Evolutionary conservation across 2,797 vertebrate species (phyloP), one percentile per base, ranked within the genome.

Genomic region (Intellagama lesueurii): DNA sequence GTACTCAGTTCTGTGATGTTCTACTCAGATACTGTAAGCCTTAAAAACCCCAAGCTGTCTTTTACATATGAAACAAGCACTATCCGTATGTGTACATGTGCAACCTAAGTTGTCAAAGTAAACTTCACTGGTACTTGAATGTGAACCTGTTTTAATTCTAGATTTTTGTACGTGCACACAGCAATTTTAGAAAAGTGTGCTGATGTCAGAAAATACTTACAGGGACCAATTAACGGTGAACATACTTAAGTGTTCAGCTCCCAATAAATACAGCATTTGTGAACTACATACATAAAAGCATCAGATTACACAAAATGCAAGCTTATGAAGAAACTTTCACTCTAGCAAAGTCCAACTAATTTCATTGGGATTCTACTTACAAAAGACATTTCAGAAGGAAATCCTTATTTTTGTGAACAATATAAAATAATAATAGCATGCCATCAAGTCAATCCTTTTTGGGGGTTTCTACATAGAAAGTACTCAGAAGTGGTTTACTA

Each of bases 41-140:
- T 88, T 86, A 88, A 81, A 87, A 81, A 92, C 89, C 24, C 60
- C 35, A 81, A 78, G 8, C 49, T 87, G 76, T 83, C 68, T 75
- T 32, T 40, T 90, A 88, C 79, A 75, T 73, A 91, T 28, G 76
- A 75, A 6, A 49, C 6, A 85, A 2, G 16, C 17, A 83, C 49
- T 83, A 86, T 40, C 22, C 78, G 84, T 73, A 0, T 2, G 60
- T 16, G 64, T 12, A 68, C 2, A 88, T 16, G 73, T 81, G 84
- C 30, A 87, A 83, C 44, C 56, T 75, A 56, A 83, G 49, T 87
- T 66, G 78, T 83, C 2, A 4, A 75, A 76, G 14, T 30, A 44
- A 87, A 79, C 22, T 40, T 81, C 79, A 82, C 79, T 86, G n/a
- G 56, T 78, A 81, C 30, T 56, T 83, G 66, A 76, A 86, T 30